Evolutionary conservation across 2,888 invertebrate species (phyloP), one percentile per base, ranked within the genome.

Genomic region (Parascotia fuliginaria): DNA sequence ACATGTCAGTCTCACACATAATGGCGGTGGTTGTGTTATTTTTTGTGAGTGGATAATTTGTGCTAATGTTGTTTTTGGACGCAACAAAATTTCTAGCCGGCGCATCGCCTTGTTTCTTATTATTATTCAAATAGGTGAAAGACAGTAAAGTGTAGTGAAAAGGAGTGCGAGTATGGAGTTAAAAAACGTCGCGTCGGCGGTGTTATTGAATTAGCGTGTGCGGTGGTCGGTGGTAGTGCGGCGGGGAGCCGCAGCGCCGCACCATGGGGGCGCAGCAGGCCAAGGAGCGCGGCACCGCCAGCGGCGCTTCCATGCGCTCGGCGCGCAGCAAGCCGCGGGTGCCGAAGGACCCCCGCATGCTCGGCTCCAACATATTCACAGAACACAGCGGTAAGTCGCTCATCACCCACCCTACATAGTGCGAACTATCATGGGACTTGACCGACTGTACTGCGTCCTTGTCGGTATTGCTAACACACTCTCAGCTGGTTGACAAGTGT

Each of bases 221-320:
- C 61, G 54, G 67, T 54, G 56, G 66, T 64, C 36, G 36, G 66
- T 50, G 54, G 65, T 65, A 45, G 64, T 53, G 59, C 66, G 58
- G 66, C 65, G 65, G 69, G 64, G 63, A 60, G 51, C 62, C 53
- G 55, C 64, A 45, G 65, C 55, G 54, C 44, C 50, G 52, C 61
- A 92, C 84, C 86, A 97, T 97, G 97, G 97, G 97, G 89, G 97
- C 97, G 84, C 97, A 97, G 94, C 97, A 97, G 94, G 97, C 96
- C 86, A 97, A 98, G 93, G 97, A 97, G 93, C 95, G 96, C 85
- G 95, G 95, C 78, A 94, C 95, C 79, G 94, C 95, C 78, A 93
- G 94, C 83, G 96, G 94, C 77, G 95, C 95, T 79, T 95, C 96
- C 71, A 94, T 95, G 83, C 95, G 96, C 81, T 95, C 95, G 64